phyloP scores from a whole-genome alignment of 1,140 invertebrate species.

The Meteorus sp. region DNA sequence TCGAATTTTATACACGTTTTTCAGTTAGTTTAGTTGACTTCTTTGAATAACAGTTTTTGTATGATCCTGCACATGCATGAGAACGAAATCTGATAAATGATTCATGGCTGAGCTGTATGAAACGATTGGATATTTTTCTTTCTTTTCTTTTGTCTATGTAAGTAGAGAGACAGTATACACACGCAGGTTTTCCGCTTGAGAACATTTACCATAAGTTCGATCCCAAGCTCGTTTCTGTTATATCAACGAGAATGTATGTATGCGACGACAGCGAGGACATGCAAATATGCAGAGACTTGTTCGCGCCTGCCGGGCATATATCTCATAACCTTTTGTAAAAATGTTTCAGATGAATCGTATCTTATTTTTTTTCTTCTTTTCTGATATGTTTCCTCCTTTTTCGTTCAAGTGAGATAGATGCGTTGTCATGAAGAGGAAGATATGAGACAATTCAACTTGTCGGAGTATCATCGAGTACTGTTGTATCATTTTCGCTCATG shows the following conservation, averaged over 20 bases:
- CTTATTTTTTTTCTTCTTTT: constrained; percentile 5
- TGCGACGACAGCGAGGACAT: constrained; percentile 1
- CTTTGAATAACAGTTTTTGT: not conserved
- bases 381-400: no score
- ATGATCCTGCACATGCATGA: constrained; percentile 6
- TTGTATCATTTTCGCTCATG: no score
- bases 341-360: not conserved
- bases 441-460: no score
- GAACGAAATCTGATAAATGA: constrained; percentile 17
- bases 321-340: constrained; percentile 4
- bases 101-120: constrained; percentile 8
- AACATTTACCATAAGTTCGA: constrained; percentile 25
- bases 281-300: constrained; percentile 17
- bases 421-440: no score
- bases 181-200: constrained; percentile 4
- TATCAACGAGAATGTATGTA: constrained; percentile 12
- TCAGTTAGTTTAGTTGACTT: no score
- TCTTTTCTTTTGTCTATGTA: constrained; percentile 1
- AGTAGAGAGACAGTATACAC: not conserved
- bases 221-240: constrained; percentile 14
- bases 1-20: no score
- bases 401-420: no score
- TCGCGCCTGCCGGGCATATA: not conserved
- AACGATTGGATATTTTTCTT: not conserved
- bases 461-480: no score